These are phyloP conservation scores for Trididemnum miniatum DNA, from an alignment of 23 tunicate genomes.

Conservation along the genomic window DNA sequence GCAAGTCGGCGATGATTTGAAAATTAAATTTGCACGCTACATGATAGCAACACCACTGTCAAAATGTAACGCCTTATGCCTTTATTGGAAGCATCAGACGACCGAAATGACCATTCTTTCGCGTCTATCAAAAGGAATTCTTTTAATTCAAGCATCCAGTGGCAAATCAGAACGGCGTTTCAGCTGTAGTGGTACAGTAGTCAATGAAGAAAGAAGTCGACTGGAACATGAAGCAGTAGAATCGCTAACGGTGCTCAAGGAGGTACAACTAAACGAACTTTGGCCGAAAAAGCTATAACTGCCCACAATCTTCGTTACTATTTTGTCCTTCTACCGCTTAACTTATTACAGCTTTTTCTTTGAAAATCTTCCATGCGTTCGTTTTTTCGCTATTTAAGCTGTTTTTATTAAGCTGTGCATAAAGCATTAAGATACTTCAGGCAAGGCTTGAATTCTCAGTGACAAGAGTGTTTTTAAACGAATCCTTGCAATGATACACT, in stretches of 20 bases:
- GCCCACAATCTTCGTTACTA: not conserved
- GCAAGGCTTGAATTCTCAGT: not conserved
- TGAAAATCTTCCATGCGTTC: not conserved
- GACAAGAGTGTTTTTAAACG: not conserved
- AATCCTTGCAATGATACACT: not conserved
- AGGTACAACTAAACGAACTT: not conserved
- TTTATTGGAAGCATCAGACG: conserved; percentile 18
- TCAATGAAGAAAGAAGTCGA: not conserved
- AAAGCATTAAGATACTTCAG: not conserved
- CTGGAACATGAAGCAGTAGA: conserved; percentile 5
- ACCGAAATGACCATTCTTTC: not conserved
- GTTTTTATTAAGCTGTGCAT: not conserved
- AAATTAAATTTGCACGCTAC: not conserved
- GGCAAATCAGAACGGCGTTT: conserved; percentile 5
- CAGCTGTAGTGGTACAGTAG: not conserved
- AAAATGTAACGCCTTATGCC: not conserved
- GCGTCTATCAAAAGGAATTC: not conserved
- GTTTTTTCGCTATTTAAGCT: not conserved
- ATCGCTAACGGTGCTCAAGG: not conserved
- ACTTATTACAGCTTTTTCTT: not conserved
- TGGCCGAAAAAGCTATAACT: not conserved
- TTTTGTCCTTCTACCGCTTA: not conserved
- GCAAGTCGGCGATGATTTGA: not conserved
- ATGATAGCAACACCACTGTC: not conserved
- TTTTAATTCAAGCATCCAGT: not conserved